phyloP scores from a whole-genome alignment of 2,888 invertebrate genomes.

The Cerastoderma edule region DNA sequence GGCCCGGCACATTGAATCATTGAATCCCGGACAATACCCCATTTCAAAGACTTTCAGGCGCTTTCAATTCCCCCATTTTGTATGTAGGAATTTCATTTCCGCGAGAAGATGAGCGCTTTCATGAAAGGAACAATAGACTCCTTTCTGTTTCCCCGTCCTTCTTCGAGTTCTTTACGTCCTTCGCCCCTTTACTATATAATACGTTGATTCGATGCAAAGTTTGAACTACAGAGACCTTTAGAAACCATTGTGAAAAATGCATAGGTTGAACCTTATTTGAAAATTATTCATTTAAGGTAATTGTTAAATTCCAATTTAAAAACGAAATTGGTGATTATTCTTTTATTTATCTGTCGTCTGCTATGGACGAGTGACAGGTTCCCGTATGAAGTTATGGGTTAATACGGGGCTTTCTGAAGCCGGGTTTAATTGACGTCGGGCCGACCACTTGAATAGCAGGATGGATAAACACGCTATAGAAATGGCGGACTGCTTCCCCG shows the following conservation, averaged over 20 bases:
- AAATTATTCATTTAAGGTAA: too few species aligned
- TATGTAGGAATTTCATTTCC: slow-evolving; percentile 64
- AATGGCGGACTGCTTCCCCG: slow-evolving; percentile 24
- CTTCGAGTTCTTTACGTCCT: slow-evolving; percentile 38
- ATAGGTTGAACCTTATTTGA: too few species aligned
- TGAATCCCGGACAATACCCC: slow-evolving; percentile 43
- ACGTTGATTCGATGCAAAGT: too few species aligned
- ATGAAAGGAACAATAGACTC: slow-evolving; percentile 49
- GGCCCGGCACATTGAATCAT: slow-evolving; percentile 37
- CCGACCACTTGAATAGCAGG: slow-evolving; percentile 48
- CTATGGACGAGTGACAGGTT: too few species aligned
- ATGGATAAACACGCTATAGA: slow-evolving; percentile 47
- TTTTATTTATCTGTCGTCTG: too few species aligned
- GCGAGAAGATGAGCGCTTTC: slow-evolving; percentile 57
- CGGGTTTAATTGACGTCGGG: slow-evolving; percentile 53
- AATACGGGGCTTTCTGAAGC: slow-evolving; percentile 54
- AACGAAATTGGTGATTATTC: too few species aligned
- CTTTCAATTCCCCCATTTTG: slow-evolving; percentile 56
- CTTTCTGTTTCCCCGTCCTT: slow-evolving; percentile 45
- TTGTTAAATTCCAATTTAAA: too few species aligned
- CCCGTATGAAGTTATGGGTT: too few species aligned
- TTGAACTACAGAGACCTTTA: too few species aligned
- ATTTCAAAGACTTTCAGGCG: slow-evolving; percentile 47
- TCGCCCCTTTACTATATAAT: too few species aligned
- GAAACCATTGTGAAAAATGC: too few species aligned